Percentiles rank a stretch among this genome's conserved stretches.
These are phyloP conservation scores for Alectoris magna DNA, from an alignment of 2,797 vertebrate species.

Conservation along the genomic window DNA sequence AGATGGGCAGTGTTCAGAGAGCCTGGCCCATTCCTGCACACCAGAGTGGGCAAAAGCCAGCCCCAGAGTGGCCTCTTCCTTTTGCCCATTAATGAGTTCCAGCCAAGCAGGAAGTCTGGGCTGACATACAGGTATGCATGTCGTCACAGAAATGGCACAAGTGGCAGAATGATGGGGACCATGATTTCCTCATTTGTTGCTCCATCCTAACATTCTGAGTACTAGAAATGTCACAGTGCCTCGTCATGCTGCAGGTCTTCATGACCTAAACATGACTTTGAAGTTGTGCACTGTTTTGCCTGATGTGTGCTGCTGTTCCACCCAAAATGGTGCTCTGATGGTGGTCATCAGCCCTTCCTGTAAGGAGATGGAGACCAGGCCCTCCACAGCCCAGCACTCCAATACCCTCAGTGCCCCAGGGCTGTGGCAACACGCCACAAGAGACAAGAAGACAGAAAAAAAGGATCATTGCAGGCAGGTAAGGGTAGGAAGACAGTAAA, in stretches of 20 bases:
- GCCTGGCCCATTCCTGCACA: not conserved
- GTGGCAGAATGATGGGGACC: not conserved
- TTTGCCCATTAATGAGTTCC: not conserved
- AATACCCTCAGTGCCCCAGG: not conserved
- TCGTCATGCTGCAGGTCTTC: not conserved
- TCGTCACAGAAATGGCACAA: not conserved
- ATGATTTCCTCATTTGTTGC: not conserved
- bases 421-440: accelerated
- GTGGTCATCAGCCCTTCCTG: not conserved
- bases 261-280: not conserved
- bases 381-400: not conserved
- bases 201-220: not conserved
- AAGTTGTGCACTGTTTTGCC: not conserved
- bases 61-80: constrained; percentile 9
- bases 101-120: constrained; percentile 13
- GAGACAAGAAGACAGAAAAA: not conserved
- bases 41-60: not conserved
- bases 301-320: not conserved
- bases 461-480: not conserved
- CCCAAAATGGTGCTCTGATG: not conserved
- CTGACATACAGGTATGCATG: accelerated
- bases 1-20: not conserved
- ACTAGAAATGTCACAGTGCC: not conserved
- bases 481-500: not conserved
- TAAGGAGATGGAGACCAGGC: not conserved